Percentiles rank a stretch among this genome's conserved stretches.
Conservation (phyloP, 2,797 vertebrate species). For the Garrulus glandarius region DNA sequence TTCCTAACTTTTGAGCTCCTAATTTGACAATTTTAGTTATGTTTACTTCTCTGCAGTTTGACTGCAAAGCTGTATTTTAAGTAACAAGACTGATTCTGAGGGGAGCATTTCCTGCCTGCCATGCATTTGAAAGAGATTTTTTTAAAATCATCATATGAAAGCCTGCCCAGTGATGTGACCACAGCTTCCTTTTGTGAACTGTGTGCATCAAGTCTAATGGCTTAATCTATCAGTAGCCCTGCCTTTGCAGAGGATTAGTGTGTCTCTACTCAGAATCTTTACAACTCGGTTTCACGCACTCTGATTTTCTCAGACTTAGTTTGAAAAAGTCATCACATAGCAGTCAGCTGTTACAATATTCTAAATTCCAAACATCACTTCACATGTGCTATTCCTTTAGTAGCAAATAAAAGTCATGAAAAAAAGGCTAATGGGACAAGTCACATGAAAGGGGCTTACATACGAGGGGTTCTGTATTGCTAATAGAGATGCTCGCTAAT, state of each 20-base stretch:
- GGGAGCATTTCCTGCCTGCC: background rate
- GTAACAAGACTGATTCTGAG: background rate
- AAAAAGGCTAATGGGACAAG: background rate
- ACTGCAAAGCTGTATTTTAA: background rate
- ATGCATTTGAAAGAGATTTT: background rate
- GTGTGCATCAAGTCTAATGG: background rate
- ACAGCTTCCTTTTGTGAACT: background rate
- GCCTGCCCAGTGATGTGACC: background rate
- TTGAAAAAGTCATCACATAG: background rate
- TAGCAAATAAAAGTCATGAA: background rate
- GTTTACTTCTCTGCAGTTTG: background rate
- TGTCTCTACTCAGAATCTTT: background rate
- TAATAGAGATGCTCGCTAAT: background rate
- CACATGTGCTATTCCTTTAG: background rate
- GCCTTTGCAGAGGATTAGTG: background rate
- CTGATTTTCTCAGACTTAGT: conserved; percentile 19
- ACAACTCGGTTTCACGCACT: background rate
- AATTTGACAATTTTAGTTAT: background rate
- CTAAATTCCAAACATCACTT: conserved; percentile 5
- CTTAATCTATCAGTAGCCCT: background rate
- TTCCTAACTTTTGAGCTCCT: background rate
- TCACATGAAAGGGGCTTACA: background rate
- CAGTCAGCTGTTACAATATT: background rate
- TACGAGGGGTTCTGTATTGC: background rate
- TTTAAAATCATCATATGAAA: background rate